Evolutionary conservation across 2,888 invertebrate species (phyloP).

Genomic region (Nemoura dubitans): DNA sequence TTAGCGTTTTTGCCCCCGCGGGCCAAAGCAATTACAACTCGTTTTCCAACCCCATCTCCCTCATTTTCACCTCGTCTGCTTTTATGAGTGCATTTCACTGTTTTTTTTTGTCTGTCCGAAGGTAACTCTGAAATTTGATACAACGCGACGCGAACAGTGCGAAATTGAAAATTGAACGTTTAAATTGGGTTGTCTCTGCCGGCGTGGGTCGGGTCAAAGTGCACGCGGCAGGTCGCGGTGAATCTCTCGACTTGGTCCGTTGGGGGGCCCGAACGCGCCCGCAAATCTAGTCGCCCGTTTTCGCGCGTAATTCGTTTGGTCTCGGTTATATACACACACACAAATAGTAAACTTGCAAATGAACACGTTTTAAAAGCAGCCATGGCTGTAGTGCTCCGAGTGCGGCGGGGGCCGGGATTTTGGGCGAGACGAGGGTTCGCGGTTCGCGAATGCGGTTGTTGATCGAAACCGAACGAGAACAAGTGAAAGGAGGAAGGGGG

Average conservation of each 20-base stretch:
- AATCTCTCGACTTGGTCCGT: no score
- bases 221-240: not conserved
- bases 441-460: not conserved
- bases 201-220: no score
- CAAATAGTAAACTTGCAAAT: not conserved
- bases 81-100: not conserved
- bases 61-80: not conserved
- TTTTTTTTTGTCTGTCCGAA: not conserved
- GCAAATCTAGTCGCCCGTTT: not conserved
- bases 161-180: not conserved
- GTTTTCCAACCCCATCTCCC: not conserved
- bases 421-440: not conserved
- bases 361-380: constrained; percentile 7
- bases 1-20: not conserved
- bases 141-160: not conserved
- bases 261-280: no score
- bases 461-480: not conserved
- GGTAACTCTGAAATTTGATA: not conserved
- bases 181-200: not conserved
- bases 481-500: not conserved
- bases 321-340: no score
- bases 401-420: not conserved
- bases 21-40: not conserved
- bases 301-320: not conserved
- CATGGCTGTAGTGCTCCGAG: not conserved